Conservation (phyloP, 2,797 vertebrate genomes). For the Parotocinclus haroldoi region DNA sequence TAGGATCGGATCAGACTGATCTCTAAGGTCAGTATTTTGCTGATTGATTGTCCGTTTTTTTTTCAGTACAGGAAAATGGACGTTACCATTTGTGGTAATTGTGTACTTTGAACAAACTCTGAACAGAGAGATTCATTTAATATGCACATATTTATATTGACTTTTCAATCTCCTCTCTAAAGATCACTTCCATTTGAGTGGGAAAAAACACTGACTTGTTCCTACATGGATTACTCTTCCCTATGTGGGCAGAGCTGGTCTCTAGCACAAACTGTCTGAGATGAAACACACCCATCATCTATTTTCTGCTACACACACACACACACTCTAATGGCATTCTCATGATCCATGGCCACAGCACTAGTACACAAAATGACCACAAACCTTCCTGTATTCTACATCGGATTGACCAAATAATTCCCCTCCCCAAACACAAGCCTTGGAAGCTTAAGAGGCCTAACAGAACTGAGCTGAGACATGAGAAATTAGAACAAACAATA, state of each 20-base stretch:
- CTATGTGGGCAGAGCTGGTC: slow-evolving; percentile 12
- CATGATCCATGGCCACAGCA: slow-evolving; percentile 47
- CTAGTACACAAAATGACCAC: slow-evolving; percentile 53
- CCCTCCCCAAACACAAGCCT: slow-evolving; percentile 8
- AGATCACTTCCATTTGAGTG: too few relatives aligned
- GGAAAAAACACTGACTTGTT: slow-evolving; percentile 2
- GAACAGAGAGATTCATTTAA: too few relatives aligned
- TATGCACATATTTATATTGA: too few relatives aligned
- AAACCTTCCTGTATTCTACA: slow-evolving; percentile 34
- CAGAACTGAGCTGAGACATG: neutral
- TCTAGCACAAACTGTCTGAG: neutral
- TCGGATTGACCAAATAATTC: slow-evolving; percentile 7
- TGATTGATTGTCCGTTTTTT: too few relatives aligned
- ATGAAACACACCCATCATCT: slow-evolving; percentile 8
- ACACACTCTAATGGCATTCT: slow-evolving; percentile 38
- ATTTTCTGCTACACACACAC: slow-evolving; percentile 13
- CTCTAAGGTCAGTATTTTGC: too few relatives aligned
- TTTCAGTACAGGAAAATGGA: too few relatives aligned
- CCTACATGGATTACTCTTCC: slow-evolving; percentile 6
- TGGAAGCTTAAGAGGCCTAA: neutral
- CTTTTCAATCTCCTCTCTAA: too few relatives aligned
- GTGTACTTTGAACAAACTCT: too few relatives aligned
- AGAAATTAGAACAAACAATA: neutral
- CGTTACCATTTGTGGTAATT: too few relatives aligned
- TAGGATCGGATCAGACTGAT: too few relatives aligned